phyloP scores from a whole-genome alignment of 2,888 invertebrate genomes.

The Drosophila paranaensis region DNA sequence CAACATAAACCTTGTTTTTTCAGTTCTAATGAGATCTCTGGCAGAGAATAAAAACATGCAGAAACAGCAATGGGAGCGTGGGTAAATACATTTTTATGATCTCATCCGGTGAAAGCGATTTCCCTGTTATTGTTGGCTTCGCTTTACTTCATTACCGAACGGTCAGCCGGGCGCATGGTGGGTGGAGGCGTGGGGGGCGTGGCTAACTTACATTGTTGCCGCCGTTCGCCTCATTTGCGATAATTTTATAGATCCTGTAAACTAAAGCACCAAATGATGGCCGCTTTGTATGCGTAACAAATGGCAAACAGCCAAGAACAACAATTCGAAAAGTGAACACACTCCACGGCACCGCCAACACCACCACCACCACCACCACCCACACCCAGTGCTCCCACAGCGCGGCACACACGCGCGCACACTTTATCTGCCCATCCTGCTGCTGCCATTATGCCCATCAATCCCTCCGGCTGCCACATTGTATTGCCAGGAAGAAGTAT shows the following conservation, averaged over 20 bases:
- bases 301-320: conserved; percentile 43
- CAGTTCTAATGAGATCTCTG: conserved; percentile 28
- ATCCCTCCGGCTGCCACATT: conserved; percentile 50
- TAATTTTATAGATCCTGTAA: conserved; percentile 72
- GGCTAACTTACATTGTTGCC: conserved; percentile 59
- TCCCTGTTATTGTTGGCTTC: conserved; percentile 55
- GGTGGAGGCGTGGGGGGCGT: neutral
- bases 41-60: conserved; percentile 8
- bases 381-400: neutral
- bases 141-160: conserved; percentile 43
- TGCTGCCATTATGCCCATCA: conserved; percentile 36
- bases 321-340: conserved; percentile 43
- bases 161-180: conserved; percentile 11
- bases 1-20: neutral
- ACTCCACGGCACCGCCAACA: conserved; percentile 20
- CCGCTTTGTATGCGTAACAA: conserved; percentile 55
- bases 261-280: conserved; percentile 65
- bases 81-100: conserved; percentile 22
- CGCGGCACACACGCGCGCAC: neutral
- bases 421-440: conserved; percentile 1
- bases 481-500: conserved; percentile 29
- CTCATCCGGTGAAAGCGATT: conserved; percentile 30
- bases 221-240: conserved; percentile 53
- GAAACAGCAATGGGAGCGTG: neutral
- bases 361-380: neutral